Evolutionary conservation across 2,888 invertebrate genomes (phyloP).

Genomic region (Dendrolimus houi): DNA sequence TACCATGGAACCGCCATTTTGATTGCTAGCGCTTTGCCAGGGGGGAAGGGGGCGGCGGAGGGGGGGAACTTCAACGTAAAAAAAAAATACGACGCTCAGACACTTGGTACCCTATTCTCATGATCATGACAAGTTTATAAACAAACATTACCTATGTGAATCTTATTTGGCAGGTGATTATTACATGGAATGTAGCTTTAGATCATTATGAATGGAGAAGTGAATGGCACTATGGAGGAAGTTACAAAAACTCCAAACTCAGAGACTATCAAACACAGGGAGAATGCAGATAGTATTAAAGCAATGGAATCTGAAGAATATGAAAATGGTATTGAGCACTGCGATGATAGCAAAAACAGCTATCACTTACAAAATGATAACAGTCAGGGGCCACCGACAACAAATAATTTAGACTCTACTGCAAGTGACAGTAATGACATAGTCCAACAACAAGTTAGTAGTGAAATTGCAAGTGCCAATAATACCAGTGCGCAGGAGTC

Average conservation of each 20-base stretch:
- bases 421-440: no score
- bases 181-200: slow-evolving; percentile 46
- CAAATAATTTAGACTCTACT: no score
- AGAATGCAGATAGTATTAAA: slow-evolving; percentile 2
- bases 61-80: slow-evolving; percentile 47
- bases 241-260: slow-evolving; percentile 7
- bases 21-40: slow-evolving; percentile 63
- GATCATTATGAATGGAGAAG: slow-evolving; percentile 55
- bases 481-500: no score
- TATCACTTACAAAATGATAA: background rate
- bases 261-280: background rate
- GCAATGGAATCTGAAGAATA: slow-evolving; percentile 4
- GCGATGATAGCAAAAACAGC: background rate
- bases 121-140: slow-evolving; percentile 26
- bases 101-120: slow-evolving; percentile 35
- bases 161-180: slow-evolving; percentile 44
- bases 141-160: slow-evolving; percentile 38
- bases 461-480: no score
- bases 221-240: slow-evolving; percentile 56
- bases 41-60: slow-evolving; percentile 41
- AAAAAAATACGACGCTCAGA: slow-evolving; percentile 50
- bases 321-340: background rate
- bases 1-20: slow-evolving; percentile 69
- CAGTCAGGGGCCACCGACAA: background rate
- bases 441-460: no score